Percentiles rank a stretch among this genome's conserved stretches.
phyloP scores from a whole-genome alignment of 2,113 vertebrate species.

The Pogona vitticeps region DNA sequence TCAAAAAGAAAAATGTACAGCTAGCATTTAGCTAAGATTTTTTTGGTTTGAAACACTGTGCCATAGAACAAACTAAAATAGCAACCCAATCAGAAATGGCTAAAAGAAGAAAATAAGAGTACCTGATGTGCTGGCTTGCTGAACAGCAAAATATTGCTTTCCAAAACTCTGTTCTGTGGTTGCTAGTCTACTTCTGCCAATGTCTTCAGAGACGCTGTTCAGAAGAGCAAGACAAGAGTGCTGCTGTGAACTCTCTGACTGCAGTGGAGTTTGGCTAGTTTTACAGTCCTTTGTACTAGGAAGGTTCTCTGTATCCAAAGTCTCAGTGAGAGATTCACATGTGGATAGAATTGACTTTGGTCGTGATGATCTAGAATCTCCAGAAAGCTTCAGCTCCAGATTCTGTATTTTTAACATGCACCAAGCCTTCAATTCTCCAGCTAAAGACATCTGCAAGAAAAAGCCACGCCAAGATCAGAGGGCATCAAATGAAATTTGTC shows the following conservation, averaged over 20 bases:
- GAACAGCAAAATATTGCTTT: conserved; percentile 77
- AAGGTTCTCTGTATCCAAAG: conserved; percentile 54
- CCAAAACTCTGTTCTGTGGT: conserved; percentile 58
- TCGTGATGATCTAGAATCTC: conserved; percentile 76
- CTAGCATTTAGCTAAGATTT: not conserved
- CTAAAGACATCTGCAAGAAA: conserved; percentile 83
- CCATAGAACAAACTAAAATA: not conserved
- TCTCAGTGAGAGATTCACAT: conserved; percentile 77
- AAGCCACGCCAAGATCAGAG: not conserved
- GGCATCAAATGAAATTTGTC: not conserved
- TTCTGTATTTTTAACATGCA: conserved; percentile 93
- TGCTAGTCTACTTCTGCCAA: conserved; percentile 34
- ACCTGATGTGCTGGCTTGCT: conserved; percentile 77
- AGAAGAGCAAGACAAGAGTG: conserved; percentile 60
- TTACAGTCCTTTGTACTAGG: conserved; percentile 54
- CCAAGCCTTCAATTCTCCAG: conserved; percentile 93
- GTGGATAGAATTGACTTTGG: conserved; percentile 79
- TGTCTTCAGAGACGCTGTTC: conserved; percentile 48
- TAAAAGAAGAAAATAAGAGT: not conserved
- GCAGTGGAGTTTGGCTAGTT: conserved; percentile 30
- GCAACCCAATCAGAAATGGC: not conserved
- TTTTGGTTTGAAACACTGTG: not conserved
- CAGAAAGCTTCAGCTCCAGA: conserved; percentile 86
- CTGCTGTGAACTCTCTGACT: conserved; percentile 54
- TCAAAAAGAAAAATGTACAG: not conserved